phyloP scores from a whole-genome alignment of 2,888 invertebrate species.

The Matsumyia berberina region DNA sequence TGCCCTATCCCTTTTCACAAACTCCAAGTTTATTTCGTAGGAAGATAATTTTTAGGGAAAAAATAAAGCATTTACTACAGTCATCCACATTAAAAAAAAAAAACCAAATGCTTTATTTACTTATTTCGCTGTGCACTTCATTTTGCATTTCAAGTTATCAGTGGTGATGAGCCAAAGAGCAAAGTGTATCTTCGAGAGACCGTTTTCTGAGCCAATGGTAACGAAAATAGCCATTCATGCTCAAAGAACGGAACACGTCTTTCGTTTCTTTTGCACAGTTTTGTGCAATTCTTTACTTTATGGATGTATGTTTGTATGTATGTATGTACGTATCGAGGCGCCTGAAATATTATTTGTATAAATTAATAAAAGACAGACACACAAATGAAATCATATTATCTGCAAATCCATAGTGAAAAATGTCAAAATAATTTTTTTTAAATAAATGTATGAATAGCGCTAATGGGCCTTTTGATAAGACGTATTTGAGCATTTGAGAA shows the following conservation, averaged over 20 bases:
- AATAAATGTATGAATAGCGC: slow-evolving; percentile 36
- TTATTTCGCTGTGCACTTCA: slow-evolving; percentile 51
- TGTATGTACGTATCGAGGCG: slow-evolving; percentile 46
- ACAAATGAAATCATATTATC: slow-evolving; percentile 55
- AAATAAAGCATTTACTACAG: background rate
- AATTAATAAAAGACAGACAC: slow-evolving; percentile 45
- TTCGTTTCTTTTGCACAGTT: slow-evolving; percentile 41
- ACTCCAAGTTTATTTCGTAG: background rate
- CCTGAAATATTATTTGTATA: slow-evolving; percentile 45
- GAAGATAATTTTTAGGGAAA: background rate
- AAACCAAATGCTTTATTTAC: slow-evolving; percentile 19
- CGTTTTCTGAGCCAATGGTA: slow-evolving; percentile 49
- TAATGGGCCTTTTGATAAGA: slow-evolving; percentile 44
- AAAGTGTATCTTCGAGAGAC: slow-evolving; percentile 70
- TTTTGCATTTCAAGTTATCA: slow-evolving; percentile 65
- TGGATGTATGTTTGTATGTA: background rate
- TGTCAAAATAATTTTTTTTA: slow-evolving; percentile 41
- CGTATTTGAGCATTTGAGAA: slow-evolving; percentile 1
- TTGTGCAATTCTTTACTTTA: slow-evolving; percentile 36
- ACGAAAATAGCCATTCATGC: slow-evolving; percentile 56
- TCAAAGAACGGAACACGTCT: slow-evolving; percentile 48
- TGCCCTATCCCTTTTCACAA: background rate
- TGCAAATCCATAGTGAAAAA: slow-evolving; percentile 42
- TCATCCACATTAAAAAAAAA: slow-evolving; percentile 27
- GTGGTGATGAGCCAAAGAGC: slow-evolving; percentile 65